Evolutionary conservation across 2,797 vertebrate species (phyloP).

Genomic region (Bradypodion ventrale): DNA sequence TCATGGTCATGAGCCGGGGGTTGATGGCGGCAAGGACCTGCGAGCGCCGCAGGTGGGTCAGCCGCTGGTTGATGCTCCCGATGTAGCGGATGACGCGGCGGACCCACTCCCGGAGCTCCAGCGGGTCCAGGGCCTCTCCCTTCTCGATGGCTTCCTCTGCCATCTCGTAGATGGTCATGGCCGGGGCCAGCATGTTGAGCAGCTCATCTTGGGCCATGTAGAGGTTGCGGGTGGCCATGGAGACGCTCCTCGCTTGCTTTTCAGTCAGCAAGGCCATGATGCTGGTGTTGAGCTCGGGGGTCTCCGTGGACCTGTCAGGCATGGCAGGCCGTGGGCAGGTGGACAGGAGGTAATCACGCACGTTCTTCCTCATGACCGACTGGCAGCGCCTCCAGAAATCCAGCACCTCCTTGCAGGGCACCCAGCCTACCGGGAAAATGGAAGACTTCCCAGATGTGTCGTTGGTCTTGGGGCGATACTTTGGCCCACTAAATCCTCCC

Average conservation of each 20-base stretch:
- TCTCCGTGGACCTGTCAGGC: background rate
- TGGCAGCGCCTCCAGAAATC: background rate
- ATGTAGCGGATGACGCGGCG: background rate
- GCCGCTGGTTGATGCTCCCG: background rate
- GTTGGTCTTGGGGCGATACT: no score
- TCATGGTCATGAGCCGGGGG: background rate
- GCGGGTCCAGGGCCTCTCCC: background rate
- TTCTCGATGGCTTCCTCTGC: background rate
- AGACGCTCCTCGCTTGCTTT: rapidly evolving
- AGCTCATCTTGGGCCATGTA: background rate
- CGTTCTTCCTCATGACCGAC: rapidly evolving
- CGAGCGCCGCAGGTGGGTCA: background rate
- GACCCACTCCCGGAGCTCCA: background rate
- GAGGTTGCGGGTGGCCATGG: rapidly evolving
- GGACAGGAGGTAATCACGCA: background rate
- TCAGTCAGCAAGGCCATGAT: background rate
- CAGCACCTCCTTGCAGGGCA: background rate
- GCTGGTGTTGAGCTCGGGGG: background rate
- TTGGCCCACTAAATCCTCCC: no score
- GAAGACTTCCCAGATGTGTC: rapidly evolving
- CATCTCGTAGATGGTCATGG: conserved; percentile 5
- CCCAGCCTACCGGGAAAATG: background rate
- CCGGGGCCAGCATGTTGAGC: background rate
- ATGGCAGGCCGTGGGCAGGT: background rate
- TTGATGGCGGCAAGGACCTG: background rate